Conservation (phyloP, 2,113 vertebrate species). For the Hydrolagus affinis region DNA sequence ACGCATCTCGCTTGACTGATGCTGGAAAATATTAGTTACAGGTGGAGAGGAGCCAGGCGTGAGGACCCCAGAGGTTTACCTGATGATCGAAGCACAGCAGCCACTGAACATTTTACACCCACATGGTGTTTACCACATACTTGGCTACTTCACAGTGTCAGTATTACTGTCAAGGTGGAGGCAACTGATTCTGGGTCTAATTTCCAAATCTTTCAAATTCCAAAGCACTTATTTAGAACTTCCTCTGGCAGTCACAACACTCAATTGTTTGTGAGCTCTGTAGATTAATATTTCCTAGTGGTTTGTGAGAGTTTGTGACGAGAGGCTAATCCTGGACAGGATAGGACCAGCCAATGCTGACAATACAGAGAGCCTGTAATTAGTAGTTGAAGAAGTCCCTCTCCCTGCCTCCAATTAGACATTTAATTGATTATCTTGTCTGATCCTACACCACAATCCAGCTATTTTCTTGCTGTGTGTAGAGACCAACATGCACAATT, state of each 20-base stretch:
- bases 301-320: background rate
- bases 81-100: background rate
- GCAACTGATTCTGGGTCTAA: background rate
- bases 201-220: constrained; percentile 13
- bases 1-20: too few relatives aligned
- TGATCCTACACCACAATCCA: too few relatives aligned
- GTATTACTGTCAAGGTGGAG: background rate
- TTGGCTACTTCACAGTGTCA: background rate
- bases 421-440: too few relatives aligned
- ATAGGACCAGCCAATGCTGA: background rate
- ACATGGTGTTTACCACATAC: background rate
- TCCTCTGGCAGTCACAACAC: background rate
- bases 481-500: too few relatives aligned
- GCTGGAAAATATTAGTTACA: too few relatives aligned
- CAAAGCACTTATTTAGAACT: constrained; percentile 5
- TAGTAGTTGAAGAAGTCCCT: background rate
- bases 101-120: background rate
- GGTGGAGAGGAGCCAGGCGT: too few relatives aligned
- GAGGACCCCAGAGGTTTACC: too few relatives aligned
- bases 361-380: background rate
- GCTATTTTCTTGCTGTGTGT: too few relatives aligned
- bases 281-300: constrained; percentile 21
- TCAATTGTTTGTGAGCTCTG: background rate
- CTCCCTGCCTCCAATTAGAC: background rate
- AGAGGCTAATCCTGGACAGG: background rate